Evolutionary conservation across 2,113 vertebrate species (phyloP).

Genomic region (Emydocephalus ijimae): DNA sequence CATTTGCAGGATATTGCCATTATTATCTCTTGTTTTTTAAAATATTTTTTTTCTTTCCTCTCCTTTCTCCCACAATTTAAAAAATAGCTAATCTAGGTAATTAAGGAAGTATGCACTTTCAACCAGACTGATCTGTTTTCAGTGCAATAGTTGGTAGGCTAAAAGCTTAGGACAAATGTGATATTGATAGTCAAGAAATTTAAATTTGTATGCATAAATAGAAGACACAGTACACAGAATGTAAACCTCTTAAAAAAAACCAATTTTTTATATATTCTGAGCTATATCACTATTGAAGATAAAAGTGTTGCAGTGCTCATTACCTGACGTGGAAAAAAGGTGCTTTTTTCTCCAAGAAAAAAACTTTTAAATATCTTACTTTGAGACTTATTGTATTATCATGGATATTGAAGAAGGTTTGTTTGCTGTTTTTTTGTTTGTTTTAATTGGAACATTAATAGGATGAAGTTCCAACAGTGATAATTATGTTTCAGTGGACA

Average conservation of each 20-base stretch:
- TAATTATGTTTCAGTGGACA: neutral
- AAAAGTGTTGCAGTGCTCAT: neutral
- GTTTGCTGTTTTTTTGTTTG: neutral
- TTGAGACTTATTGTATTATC: neutral
- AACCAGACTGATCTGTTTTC: neutral
- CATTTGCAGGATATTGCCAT: neutral
- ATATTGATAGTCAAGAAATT: neutral
- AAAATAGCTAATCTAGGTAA: neutral
- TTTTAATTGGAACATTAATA: neutral
- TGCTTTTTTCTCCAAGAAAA: neutral
- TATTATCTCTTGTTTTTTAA: neutral
- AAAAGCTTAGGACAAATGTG: neutral
- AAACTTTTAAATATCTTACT: neutral
- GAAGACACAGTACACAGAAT: neutral
- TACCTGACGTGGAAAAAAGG: neutral
- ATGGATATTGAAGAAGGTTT: neutral
- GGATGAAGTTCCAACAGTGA: neutral
- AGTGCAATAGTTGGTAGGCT: neutral
- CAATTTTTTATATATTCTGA: neutral
- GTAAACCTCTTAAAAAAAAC: neutral
- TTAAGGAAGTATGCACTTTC: neutral
- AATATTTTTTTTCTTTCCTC: neutral
- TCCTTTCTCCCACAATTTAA: neutral
- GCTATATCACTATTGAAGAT: neutral
- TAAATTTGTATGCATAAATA: neutral